Conservation (phyloP, 2,797 vertebrate genomes). For the Taeniopygia guttata region DNA sequence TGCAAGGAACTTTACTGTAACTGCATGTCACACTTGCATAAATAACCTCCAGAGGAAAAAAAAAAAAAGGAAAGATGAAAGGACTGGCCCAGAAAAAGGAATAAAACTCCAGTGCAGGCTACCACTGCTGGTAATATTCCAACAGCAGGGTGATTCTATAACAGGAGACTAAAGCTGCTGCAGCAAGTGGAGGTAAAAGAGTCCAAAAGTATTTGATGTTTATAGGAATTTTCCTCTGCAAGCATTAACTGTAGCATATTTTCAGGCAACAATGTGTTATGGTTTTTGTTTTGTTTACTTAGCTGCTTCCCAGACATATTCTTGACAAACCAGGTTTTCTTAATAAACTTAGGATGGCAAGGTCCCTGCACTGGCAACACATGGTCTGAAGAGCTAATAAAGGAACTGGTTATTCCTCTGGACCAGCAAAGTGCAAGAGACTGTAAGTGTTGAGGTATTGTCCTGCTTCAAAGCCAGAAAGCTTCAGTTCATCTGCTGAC, state of each 20-base stretch:
- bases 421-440: background rate
- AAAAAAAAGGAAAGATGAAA: conserved; percentile 15
- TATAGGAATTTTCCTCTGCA: background rate
- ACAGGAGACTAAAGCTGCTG: background rate
- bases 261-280: background rate
- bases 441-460: too few relatives aligned
- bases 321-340: background rate
- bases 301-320: background rate
- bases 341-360: background rate
- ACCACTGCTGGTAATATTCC: background rate
- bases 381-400: background rate
- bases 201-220: background rate
- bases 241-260: background rate
- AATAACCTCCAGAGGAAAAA: conserved; percentile 51
- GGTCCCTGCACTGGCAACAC: background rate
- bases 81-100: conserved; percentile 1
- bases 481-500: background rate
- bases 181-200: background rate
- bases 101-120: background rate
- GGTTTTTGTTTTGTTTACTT: background rate
- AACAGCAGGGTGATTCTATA: background rate
- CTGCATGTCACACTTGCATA: conserved; percentile 52
- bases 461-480: background rate
- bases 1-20: conserved; percentile 58
- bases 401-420: background rate